Conservation (phyloP, 2,888 invertebrate species). For the Leptopterna dolabrata region DNA sequence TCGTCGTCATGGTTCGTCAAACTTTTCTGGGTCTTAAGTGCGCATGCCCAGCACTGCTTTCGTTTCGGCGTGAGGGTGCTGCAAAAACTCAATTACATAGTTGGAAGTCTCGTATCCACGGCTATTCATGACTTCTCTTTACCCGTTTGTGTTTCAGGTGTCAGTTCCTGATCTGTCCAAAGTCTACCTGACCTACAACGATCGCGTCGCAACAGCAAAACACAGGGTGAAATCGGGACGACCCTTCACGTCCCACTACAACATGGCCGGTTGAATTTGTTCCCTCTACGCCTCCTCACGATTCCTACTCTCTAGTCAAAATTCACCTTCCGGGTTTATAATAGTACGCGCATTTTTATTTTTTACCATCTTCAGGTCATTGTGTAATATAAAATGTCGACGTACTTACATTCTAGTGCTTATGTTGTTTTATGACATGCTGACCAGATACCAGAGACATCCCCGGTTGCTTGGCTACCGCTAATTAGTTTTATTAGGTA, state of each 20-base stretch:
- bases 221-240: slow-evolving; percentile 54
- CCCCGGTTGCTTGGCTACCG: background rate
- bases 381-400: background rate
- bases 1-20: too few relatives aligned
- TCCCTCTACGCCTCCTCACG: background rate
- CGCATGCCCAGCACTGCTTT: too few relatives aligned
- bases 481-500: background rate
- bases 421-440: background rate
- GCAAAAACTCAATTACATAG: too few relatives aligned
- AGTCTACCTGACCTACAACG: slow-evolving; percentile 76
- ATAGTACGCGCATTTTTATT: background rate
- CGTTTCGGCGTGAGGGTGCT: too few relatives aligned
- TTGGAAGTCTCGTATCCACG: too few relatives aligned
- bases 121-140: too few relatives aligned
- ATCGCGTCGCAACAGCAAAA: slow-evolving; percentile 68
- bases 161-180: slow-evolving; percentile 75
- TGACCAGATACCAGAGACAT: background rate
- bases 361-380: background rate
- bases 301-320: background rate
- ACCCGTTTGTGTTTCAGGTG: slow-evolving; percentile 65
- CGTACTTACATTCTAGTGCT: background rate
- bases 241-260: slow-evolving; percentile 11
- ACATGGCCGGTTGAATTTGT: slow-evolving; percentile 1
- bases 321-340: background rate
- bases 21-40: too few relatives aligned